phyloP scores from a whole-genome alignment of 2,797 vertebrate genomes.

The Platalea minor region DNA sequence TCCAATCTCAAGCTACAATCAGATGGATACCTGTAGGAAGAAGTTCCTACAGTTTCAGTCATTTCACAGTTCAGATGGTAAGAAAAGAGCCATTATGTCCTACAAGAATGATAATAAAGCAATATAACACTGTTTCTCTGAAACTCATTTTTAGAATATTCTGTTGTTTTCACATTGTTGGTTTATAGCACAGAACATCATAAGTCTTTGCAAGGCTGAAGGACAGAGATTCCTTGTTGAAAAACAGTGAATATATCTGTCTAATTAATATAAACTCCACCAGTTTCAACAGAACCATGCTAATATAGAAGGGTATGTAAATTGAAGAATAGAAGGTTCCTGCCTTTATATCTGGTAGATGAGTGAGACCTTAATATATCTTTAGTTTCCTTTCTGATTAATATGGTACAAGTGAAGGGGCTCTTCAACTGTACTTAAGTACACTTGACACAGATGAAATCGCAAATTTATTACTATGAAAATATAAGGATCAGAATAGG shows the following conservation, averaged over 20 bases:
- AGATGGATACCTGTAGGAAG: not conserved
- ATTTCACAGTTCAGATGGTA: not conserved
- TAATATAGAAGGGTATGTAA: not conserved
- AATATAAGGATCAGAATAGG: not conserved
- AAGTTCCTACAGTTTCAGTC: not conserved
- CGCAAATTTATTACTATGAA: not conserved
- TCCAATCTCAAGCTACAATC: not conserved
- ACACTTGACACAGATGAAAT: not conserved
- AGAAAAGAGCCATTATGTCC: not conserved
- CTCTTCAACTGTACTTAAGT: not conserved
- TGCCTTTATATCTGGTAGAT: not conserved
- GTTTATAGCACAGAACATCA: not conserved
- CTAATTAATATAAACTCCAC: not conserved
- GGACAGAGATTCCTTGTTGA: not conserved
- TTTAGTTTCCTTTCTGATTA: not conserved
- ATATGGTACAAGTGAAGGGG: not conserved
- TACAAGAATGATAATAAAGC: not conserved
- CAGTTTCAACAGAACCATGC: not conserved
- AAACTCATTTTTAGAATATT: not conserved
- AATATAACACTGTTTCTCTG: not conserved
- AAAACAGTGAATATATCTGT: not conserved
- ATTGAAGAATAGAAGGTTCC: not conserved
- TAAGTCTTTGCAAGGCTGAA: not conserved
- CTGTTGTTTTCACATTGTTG: not conserved
- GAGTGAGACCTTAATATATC: not conserved